Conservation (phyloP, 2,797 vertebrate species). For the Otolemur crassicaudatus region DNA sequence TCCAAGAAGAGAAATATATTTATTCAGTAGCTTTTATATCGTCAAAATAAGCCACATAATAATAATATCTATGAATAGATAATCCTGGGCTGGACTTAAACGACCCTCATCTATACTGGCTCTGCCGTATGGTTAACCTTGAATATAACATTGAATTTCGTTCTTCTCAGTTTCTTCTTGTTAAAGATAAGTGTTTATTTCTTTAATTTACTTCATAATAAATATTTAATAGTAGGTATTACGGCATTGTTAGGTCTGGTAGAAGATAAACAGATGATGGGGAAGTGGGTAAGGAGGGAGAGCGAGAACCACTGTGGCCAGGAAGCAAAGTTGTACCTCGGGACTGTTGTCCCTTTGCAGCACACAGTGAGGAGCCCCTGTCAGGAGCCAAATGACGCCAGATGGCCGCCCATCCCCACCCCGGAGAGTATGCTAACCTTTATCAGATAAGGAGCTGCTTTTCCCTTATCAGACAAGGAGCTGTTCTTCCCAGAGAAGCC, state of each 20-base stretch:
- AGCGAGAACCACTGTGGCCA: too few species aligned
- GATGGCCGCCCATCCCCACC: too few species aligned
- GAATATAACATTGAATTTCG: background rate
- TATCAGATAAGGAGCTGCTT: too few species aligned
- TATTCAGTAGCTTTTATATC: background rate
- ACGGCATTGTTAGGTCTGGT: background rate
- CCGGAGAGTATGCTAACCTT: too few species aligned
- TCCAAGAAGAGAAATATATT: background rate
- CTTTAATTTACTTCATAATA: background rate
- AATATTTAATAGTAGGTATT: background rate
- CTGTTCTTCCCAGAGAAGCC: too few species aligned
- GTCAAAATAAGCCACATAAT: background rate
- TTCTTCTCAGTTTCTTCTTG: background rate
- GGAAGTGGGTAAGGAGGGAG: too few species aligned
- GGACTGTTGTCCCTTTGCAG: too few species aligned
- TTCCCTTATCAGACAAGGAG: too few species aligned
- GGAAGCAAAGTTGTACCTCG: too few species aligned
- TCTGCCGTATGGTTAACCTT: background rate
- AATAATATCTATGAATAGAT: background rate
- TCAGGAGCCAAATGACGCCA: too few species aligned
- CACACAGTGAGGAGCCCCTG: too few species aligned
- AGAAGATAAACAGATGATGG: too few species aligned
- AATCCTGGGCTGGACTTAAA: background rate
- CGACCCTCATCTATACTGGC: background rate
- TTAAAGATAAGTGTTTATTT: background rate